phyloP scores from a whole-genome alignment of 2,797 vertebrate species.

The Stomatorhinus walkeri region DNA sequence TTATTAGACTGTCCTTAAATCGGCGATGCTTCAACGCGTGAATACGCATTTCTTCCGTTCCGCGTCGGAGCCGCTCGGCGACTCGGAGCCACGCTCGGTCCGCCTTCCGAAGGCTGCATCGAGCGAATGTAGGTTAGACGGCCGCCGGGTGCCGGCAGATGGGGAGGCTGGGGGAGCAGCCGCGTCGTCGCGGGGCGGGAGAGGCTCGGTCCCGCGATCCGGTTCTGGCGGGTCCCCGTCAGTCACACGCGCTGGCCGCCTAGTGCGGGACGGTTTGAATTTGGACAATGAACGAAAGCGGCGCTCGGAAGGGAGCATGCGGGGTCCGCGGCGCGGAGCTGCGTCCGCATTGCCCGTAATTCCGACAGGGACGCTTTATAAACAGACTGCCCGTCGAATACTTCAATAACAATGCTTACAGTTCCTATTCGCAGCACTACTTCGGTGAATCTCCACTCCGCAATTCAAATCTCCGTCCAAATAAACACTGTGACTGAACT shows the following conservation, averaged over 20 bases:
- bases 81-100: not conserved
- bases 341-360: not conserved
- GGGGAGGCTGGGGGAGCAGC: not conserved
- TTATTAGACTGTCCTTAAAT: not conserved
- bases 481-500: not conserved
- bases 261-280: conserved; percentile 7
- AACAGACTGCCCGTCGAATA: not conserved
- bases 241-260: not conserved
- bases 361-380: not conserved
- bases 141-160: not conserved
- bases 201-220: not conserved
- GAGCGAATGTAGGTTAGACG: not conserved
- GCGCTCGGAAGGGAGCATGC: not conserved
- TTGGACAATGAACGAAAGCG: not conserved
- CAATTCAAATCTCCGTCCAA: not conserved
- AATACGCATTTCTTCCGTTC: not conserved
- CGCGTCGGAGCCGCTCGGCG: not conserved
- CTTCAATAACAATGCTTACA: not conserved
- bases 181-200: not conserved
- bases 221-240: not conserved
- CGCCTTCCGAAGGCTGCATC: not conserved
- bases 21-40: not conserved
- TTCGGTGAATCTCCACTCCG: not conserved
- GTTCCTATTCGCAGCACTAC: not conserved
- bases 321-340: not conserved